Evolutionary conservation across 2,113 vertebrate genomes (phyloP), one percentile per base, ranked within the genome.

Genomic region (Actenoides lindsayi): DNA sequence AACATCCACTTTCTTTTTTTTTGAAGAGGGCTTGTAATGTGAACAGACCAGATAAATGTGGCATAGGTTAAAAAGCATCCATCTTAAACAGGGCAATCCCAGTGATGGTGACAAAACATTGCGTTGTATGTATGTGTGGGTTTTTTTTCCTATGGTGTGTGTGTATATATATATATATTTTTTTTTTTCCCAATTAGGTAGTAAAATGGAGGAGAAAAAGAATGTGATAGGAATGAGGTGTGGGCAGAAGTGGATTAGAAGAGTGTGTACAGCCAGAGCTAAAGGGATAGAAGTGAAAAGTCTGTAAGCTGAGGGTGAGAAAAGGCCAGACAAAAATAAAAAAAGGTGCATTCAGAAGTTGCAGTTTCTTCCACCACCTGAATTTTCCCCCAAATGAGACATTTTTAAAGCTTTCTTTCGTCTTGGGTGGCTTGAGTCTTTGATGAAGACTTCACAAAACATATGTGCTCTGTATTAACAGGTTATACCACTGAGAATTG

Each of bases 101-200:
- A 16, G 37, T 46, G 41, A 18, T 81, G 41, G 8, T 81, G 50
- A 13, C 13, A 33, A 57, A 85, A 79, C 6, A 76, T n/a, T 18
- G 13, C 7, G 31, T 11, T 9, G 0, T 33, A 1, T 27, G 9
- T 63, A 5, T 53, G 30, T 46, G 5, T 69, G 13, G 51, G 17
- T 21, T 30, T 33, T 30, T 10, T 15, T 44, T 46, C 15, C 31
- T 51, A 12, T 60, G 16, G 21, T 41, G 5, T 39, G 41, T 41
- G 39, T 41, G 39, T 41, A 41, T 41, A 41, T 41, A 13, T 37
- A 23, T 37, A 27, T 42, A 42, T 8, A 11, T 51, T 20, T 48
- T 33, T 44, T 46, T 16, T 33, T n/a, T 42, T 67, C 39, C 39
- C 11, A 6, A 15, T 4, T 17, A 33, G 2, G 6, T 65, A 73